phyloP scores from a whole-genome alignment of 2,113 vertebrate species.

The Cettia cetti region DNA sequence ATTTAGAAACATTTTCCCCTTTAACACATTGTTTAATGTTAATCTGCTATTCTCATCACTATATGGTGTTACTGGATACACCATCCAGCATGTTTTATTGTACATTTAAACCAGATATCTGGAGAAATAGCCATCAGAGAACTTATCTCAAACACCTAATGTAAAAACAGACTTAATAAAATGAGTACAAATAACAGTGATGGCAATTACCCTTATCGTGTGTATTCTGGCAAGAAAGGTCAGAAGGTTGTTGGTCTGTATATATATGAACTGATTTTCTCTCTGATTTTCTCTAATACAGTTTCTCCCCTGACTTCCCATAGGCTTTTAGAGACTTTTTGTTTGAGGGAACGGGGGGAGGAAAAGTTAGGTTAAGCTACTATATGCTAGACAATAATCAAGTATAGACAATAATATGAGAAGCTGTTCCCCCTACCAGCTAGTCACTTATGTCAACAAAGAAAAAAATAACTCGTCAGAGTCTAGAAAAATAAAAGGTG shows the following conservation, averaged over 20 bases:
- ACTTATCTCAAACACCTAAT: conserved; percentile 39
- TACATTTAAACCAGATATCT: conserved; percentile 30
- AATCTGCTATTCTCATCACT: neutral
- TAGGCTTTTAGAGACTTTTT: conserved; percentile 35
- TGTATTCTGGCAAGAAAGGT: conserved; percentile 48
- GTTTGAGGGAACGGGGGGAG: neutral
- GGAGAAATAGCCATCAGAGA: conserved; percentile 35
- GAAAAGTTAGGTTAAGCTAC: neutral
- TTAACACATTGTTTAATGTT: neutral
- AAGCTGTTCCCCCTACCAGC: neutral
- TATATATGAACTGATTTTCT: conserved; percentile 65
- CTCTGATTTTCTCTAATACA: conserved; percentile 55
- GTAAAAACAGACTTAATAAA: conserved; percentile 59
- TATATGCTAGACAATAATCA: neutral
- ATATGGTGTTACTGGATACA: neutral
- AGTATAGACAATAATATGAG: neutral
- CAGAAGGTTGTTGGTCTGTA: conserved; percentile 38
- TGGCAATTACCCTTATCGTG: conserved; percentile 40
- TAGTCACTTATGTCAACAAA: neutral
- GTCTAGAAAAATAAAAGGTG: neutral
- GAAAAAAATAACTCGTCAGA: neutral
- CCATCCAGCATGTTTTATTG: neutral
- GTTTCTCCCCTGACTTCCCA: conserved; percentile 51
- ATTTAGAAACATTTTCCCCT: neutral
- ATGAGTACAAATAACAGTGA: conserved; percentile 49